These are phyloP conservation scores for Ctenochaetus hawaiiensis DNA, from an alignment of 2,797 vertebrate genomes.

Conservation along the genomic window DNA sequence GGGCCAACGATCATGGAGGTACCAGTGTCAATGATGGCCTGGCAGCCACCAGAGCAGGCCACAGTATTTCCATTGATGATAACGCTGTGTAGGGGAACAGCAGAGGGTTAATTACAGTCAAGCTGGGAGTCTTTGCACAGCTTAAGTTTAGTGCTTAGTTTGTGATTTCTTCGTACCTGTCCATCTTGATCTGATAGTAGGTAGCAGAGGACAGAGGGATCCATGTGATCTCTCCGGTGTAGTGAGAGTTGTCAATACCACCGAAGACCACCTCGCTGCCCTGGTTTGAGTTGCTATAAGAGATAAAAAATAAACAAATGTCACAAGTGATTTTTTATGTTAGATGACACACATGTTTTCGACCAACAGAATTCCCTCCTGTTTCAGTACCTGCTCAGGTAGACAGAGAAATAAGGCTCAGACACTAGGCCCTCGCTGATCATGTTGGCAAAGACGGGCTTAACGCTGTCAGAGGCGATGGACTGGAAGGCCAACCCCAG, in stretches of 20 bases:
- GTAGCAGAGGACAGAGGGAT: conserved; percentile 73
- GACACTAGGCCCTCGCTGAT: conserved; percentile 67
- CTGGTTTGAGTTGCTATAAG: conserved; percentile 40
- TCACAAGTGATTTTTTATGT: background rate
- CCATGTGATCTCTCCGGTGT: conserved; percentile 69
- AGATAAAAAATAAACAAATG: conserved; percentile 3
- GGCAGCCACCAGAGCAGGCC: conserved; percentile 78
- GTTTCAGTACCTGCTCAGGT: conserved; percentile 73
- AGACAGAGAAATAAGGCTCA: conserved; percentile 76
- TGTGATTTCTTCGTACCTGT: conserved; percentile 63
- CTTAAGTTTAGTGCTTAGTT: background rate
- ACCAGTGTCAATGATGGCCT: conserved; percentile 81
- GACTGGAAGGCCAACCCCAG: conserved; percentile 76
- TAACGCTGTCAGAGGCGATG: conserved; percentile 66
- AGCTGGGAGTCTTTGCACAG: background rate
- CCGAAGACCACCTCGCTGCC: conserved; percentile 75
- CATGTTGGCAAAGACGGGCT: conserved; percentile 81
- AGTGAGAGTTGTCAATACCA: conserved; percentile 65
- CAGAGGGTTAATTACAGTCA: background rate
- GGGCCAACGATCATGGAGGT: conserved; percentile 81
- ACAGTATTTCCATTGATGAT: conserved; percentile 73
- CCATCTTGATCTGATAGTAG: conserved; percentile 79
- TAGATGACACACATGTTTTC: background rate
- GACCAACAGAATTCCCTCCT: background rate
- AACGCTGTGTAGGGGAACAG: conserved; percentile 49